A percentile compares a stretch with the other conserved stretches of the same genome.
Conservation (phyloP, 2,113 vertebrate species). For the Nycticorax nycticorax region DNA sequence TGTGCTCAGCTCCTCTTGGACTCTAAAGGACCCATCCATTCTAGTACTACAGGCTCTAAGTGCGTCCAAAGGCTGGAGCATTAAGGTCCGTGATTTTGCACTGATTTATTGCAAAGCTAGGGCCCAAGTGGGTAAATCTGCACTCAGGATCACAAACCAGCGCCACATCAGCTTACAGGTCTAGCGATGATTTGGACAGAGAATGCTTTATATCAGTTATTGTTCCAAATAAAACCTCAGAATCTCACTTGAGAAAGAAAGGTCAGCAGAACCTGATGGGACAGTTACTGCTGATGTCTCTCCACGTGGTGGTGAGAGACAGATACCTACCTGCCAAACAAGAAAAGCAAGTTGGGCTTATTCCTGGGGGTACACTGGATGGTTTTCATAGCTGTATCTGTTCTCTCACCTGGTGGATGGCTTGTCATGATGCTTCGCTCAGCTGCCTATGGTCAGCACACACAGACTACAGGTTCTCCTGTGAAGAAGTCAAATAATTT, state of each 20-base stretch:
- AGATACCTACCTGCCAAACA: background rate
- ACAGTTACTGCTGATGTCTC: background rate
- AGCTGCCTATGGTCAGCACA: background rate
- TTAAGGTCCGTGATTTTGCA: background rate
- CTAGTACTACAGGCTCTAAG: background rate
- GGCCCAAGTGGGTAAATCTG: background rate
- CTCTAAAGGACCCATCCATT: background rate
- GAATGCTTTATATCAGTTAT: background rate
- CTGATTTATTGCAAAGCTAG: background rate
- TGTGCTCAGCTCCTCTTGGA: background rate
- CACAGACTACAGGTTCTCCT: background rate
- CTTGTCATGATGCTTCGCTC: constrained; percentile 23
- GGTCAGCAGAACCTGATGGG: background rate
- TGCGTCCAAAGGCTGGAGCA: background rate
- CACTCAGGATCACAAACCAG: background rate
- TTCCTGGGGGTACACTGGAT: background rate
- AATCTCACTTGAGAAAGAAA: background rate
- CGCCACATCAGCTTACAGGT: rapidly evolving
- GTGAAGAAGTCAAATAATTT: background rate
- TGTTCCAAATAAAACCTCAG: background rate
- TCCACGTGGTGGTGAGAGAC: background rate
- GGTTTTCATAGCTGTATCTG: background rate
- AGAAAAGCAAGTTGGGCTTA: background rate
- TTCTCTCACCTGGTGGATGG: constrained; percentile 35
- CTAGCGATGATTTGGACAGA: rapidly evolving